These are phyloP conservation scores for Drosophila bocqueti DNA, from an alignment of 1,140 invertebrate species.

Conservation along the genomic window DNA sequence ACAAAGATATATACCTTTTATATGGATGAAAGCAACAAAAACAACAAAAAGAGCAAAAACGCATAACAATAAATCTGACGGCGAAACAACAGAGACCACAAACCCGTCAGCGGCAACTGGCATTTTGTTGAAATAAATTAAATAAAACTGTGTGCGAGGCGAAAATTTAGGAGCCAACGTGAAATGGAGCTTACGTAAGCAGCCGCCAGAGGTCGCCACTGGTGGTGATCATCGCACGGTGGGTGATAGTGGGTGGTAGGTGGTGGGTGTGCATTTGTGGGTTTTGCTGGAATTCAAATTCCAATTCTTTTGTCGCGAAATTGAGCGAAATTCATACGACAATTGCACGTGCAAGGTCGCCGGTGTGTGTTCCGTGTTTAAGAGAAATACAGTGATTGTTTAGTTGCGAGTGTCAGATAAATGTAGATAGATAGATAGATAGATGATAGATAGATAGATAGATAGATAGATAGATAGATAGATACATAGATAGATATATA, in stretches of 20 bases:
- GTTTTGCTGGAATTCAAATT: conserved; percentile 6
- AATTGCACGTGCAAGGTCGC: conserved; percentile 50
- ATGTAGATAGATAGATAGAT: neutral
- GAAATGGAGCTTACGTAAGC: conserved; percentile 46
- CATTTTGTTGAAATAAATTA: conserved; percentile 48
- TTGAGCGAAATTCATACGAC: conserved; percentile 30
- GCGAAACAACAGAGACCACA: conserved; percentile 21
- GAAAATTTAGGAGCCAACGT: conserved; percentile 22
- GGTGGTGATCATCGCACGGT: conserved; percentile 1
- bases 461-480: neutral
- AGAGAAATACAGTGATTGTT: conserved; percentile 1
- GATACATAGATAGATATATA: neutral
- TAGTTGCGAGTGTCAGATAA: neutral
- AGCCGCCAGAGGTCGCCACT: conserved; percentile 47
- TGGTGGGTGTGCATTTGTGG: neutral
- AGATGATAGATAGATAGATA: neutral
- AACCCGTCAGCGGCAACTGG: conserved; percentile 5
- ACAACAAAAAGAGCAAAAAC: conserved; percentile 10
- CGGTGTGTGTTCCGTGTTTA: neutral
- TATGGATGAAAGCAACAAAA: conserved; percentile 20
- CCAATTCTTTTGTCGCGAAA: conserved; percentile 11
- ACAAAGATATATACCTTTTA: conserved; percentile 17
- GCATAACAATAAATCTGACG: conserved; percentile 55
- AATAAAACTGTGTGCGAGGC: conserved; percentile 44
- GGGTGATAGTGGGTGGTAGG: neutral